Base-by-base conservation (phyloP, 2,888 invertebrate species). In the Lycia hirtaria region DNA sequence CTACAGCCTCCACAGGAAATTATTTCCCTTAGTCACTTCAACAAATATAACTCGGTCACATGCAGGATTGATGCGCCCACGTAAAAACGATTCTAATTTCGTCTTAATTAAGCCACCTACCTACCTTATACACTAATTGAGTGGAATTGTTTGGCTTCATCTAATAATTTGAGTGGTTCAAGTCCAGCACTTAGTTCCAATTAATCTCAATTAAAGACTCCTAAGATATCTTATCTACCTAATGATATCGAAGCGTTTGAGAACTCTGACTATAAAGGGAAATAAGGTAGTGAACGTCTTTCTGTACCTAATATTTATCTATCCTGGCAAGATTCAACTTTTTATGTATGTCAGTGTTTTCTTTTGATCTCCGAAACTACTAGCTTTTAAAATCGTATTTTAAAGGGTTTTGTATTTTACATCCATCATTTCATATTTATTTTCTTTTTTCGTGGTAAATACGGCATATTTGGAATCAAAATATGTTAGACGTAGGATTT, bases 81-180 rank as follows among this genome's bases (percentile, higher is more conserved):
- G 30, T 28, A 41, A 44, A 20, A 20, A 6, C 35, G 22, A 24
- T 15, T 41, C 35, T 26, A 47, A 37, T 47, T 47, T 24, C 20
- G 17, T 47, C 35, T 37, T 24, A 47, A 47, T 35, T 47, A 22
- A 33, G 24, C 17, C 45, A 45, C 32, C 9, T 35, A 47, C 28
- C 41, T 24, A 20, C 33, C n/a, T n/a, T n/a, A 14, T 20, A 22
- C 6, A 22, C 30, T 47, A 33, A 24, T 47, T 35, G 26, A 40
- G 30, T 4, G 4, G 30, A 20, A 45, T 45, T 20, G 33, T 24
- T 24, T 17, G 35, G 24, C 14, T 47, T 33, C 35, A 47, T 35
- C 35, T 47, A 47, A 35, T 35, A 35, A 47, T 47, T 47, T 35
- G 15, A 47, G 22, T 47, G 33, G 45, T 33, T 45, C 20, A 33